Evolutionary conservation across 2,797 vertebrate genomes (phyloP).

Genomic region (Phrynocephalus vlangalii): DNA sequence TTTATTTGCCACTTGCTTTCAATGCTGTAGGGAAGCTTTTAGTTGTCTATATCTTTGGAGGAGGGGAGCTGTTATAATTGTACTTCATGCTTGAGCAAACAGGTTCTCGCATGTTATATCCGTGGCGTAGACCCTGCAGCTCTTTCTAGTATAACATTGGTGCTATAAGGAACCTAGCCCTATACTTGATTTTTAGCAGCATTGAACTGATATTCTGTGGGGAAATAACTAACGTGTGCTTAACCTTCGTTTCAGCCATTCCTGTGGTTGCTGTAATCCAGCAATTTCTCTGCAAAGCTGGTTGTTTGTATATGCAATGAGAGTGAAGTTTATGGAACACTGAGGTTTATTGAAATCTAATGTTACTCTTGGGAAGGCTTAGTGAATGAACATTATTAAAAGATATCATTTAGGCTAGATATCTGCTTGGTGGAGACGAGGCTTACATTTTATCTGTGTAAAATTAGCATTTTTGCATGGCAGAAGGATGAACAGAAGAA

Average conservation of each 20-base stretch:
- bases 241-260: constrained; percentile 21
- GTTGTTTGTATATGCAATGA: constrained; percentile 25
- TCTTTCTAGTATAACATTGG: constrained; percentile 28
- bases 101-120: constrained; percentile 29
- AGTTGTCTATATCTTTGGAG: constrained; percentile 24
- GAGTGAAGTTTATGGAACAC: constrained; percentile 22
- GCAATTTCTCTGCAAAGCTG: constrained; percentile 20
- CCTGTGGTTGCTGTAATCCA: neutral
- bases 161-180: constrained; percentile 24
- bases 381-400: constrained; percentile 18
- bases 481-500: neutral
- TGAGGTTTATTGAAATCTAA: constrained; percentile 23
- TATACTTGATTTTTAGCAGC: constrained; percentile 47
- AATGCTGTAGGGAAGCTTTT: constrained; percentile 5
- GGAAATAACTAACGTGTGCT: constrained; percentile 24
- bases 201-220: constrained; percentile 10
- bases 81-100: constrained; percentile 40
- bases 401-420: constrained; percentile 17
- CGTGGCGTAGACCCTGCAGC: constrained; percentile 37
- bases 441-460: neutral
- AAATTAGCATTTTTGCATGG: constrained; percentile 6
- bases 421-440: neutral
- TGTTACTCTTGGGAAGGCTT: constrained; percentile 18
- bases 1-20: neutral
- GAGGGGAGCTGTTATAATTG: constrained; percentile 38